Conservation (phyloP, 2,113 vertebrate species). For the Ophiodon elongatus region DNA sequence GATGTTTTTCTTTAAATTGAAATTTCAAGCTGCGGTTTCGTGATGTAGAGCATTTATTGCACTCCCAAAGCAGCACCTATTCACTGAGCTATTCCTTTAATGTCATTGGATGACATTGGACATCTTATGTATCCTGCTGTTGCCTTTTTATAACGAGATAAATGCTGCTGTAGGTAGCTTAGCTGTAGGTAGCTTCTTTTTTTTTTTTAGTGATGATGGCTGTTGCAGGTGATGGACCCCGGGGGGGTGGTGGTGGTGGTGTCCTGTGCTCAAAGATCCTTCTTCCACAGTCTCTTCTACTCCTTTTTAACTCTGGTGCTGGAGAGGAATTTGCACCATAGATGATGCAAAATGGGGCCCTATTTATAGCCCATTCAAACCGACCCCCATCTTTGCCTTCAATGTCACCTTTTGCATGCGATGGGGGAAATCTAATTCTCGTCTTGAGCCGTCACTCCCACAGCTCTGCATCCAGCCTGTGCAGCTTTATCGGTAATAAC, state of each 20-base stretch:
- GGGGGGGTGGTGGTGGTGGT: no score
- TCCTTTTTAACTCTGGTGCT: slow-evolving; percentile 5
- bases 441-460: neutral
- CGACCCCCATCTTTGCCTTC: slow-evolving; percentile 38
- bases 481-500: slow-evolving; percentile 58
- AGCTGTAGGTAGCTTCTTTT: no score
- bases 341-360: slow-evolving; percentile 46
- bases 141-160: neutral
- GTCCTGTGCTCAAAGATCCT: neutral
- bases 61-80: neutral
- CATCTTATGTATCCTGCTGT: slow-evolving; percentile 23
- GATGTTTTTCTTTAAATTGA: neutral
- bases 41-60: neutral
- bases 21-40: neutral
- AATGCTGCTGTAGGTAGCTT: slow-evolving; percentile 28
- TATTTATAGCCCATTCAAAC: slow-evolving; percentile 57
- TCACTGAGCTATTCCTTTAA: neutral
- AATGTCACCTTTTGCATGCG: slow-evolving; percentile 60
- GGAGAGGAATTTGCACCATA: slow-evolving; percentile 40
- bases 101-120: slow-evolving; percentile 85
- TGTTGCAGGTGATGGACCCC: slow-evolving; percentile 18
- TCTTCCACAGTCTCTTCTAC: neutral
- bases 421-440: slow-evolving; percentile 32
- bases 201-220: slow-evolving; percentile 26
- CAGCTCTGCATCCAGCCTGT: slow-evolving; percentile 4